Evolutionary conservation across 2,113 vertebrate genomes (phyloP).

Genomic region (Oreochromis tanganicae): DNA sequence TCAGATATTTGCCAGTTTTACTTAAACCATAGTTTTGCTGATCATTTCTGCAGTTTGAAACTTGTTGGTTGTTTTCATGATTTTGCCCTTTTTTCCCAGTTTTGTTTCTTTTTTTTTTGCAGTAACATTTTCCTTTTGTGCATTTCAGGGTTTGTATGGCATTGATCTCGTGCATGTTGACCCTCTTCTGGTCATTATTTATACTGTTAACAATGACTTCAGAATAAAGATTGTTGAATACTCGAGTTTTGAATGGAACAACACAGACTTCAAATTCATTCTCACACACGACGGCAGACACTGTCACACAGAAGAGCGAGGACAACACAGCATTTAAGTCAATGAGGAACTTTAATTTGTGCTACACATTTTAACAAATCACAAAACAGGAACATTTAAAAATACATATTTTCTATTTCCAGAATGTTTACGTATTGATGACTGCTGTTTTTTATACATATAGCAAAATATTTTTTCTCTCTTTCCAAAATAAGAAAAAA

Average conservation of each 20-base stretch:
- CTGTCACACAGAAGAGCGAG: not conserved
- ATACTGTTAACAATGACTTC: slow-evolving; percentile 27
- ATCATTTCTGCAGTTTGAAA: not conserved
- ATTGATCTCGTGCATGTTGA: slow-evolving; percentile 27
- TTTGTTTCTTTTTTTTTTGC: not conserved
- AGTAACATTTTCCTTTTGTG: slow-evolving; percentile 13
- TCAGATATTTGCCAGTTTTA: not conserved
- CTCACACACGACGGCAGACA: not conserved
- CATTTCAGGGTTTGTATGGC: slow-evolving; percentile 30
- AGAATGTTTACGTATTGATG: slow-evolving; percentile 61
- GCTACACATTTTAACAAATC: slow-evolving; percentile 69
- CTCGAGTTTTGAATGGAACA: not conserved
- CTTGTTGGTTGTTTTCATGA: not conserved
- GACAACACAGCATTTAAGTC: slow-evolving; percentile 1
- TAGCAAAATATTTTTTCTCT: slow-evolving; percentile 60
- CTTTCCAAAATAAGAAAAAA: slow-evolving; percentile 56
- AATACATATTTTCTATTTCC: slow-evolving; percentile 67
- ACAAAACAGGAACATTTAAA: slow-evolving; percentile 68
- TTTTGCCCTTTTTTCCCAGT: not conserved
- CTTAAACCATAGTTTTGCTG: not conserved
- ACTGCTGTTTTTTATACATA: slow-evolving; percentile 46
- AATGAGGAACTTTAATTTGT: slow-evolving; percentile 68
- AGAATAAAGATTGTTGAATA: slow-evolving; percentile 50
- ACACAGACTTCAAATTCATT: not conserved
- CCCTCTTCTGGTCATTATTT: slow-evolving; percentile 42